Percentiles rank a stretch among this genome's conserved stretches.
Evolutionary conservation across 2,888 invertebrate genomes (phyloP).

Genomic region (Choreutis nemorana): DNA sequence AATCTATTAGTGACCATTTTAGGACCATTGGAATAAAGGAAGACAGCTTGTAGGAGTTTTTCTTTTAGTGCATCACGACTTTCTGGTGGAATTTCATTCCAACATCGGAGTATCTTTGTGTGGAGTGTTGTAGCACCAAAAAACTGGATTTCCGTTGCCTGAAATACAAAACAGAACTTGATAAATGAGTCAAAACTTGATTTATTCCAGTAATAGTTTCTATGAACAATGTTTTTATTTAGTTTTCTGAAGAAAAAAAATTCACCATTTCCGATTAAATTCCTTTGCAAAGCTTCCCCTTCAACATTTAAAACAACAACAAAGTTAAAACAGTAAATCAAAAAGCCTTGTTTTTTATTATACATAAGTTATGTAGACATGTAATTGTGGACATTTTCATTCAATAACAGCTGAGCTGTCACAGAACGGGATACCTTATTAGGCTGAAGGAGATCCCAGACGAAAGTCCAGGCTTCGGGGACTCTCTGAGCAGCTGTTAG

Average conservation of each 20-base stretch:
- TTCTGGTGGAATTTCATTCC: conserved; percentile 85
- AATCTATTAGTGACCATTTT: conserved; percentile 86
- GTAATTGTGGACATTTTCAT: conserved; percentile 2
- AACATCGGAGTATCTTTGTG: conserved; percentile 85
- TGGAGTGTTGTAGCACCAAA: conserved; percentile 93
- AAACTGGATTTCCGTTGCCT: conserved; percentile 91
- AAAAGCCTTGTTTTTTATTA: too few relatives aligned
- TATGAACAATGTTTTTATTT: too few relatives aligned
- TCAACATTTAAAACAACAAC: too few relatives aligned
- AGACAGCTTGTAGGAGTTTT: conserved; percentile 78
- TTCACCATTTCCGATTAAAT: too few relatives aligned
- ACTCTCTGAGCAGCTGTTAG: conserved; percentile 85
- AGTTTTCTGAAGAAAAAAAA: too few relatives aligned
- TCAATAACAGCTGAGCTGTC: conserved; percentile 4
- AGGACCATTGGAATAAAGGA: conserved; percentile 80
- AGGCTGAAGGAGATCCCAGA: conserved; percentile 87
- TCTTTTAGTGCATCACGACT: conserved; percentile 80
- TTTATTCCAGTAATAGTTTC: too few relatives aligned
- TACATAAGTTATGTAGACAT: too few relatives aligned
- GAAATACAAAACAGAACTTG: conserved; percentile 33
- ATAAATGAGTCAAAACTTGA: too few relatives aligned
- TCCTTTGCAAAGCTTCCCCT: too few relatives aligned
- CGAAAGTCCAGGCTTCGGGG: conserved; percentile 90
- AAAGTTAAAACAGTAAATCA: too few relatives aligned
- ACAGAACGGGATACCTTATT: conserved; percentile 69